Base-by-base conservation (phyloP, 2,797 vertebrate species). In the Notolepis coatsorum region DNA sequence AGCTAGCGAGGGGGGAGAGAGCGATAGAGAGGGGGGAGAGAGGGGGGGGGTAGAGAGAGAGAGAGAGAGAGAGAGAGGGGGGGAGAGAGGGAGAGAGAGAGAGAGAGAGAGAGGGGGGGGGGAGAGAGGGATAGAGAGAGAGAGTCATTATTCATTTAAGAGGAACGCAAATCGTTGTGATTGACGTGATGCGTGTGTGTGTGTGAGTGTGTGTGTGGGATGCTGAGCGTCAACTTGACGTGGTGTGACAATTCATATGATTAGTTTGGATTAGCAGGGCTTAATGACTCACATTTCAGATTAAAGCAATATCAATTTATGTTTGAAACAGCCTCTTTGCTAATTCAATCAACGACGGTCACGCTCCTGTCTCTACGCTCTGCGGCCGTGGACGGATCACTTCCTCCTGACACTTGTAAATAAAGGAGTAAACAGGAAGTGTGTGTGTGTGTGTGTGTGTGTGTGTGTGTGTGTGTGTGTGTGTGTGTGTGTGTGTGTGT, bases 211-310 rank as follows among this genome's bases (percentile, higher is more conserved):
- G 21, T 46, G 3, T 71, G 31, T 57, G 27, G 30, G 18, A 55
- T 17, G 9, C 12, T 78, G 61, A 53, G 61, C 27, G 24, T 75
- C 61, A 74, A 84, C 58, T 73, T 62, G 57, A 77, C 71, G 43
- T 35, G 48, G 38, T 58, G 60, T 61, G 56, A 64, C 77, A 54
- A 82, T 65, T 60, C 58, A 56, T 61, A 31, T 80, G 80, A 82
- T 88, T 81, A 67, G 21, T 38, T 46, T 43, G 67, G 77, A 82
- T 87, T 76, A 84, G 47, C 24, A 37, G 65, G 67, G 68, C 8
- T 9, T 5, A 1, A 10, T 24, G 10, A 7, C 43, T 63, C 57
- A 78, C 66, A 68, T 82, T 83, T 74, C 52, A 55, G 43, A 73
- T 53, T 48, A 66, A 53, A 15, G 54, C 48, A 67, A 33, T 49